Evolutionary conservation across 2,113 vertebrate genomes (phyloP).

Genomic region (Deroptyus accipitrinus): DNA sequence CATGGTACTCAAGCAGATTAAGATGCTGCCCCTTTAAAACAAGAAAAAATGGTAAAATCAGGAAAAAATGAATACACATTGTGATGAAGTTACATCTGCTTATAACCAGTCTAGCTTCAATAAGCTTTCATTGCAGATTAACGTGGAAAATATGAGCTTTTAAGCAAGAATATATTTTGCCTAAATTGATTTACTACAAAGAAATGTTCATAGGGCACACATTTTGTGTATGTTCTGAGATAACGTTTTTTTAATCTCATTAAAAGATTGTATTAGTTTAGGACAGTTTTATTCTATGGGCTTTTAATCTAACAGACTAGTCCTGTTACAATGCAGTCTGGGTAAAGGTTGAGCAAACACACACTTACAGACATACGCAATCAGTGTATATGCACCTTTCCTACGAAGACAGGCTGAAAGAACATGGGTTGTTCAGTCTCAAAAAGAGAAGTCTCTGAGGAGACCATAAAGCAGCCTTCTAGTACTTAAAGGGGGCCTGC

Average conservation of each 20-base stretch:
- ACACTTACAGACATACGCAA: background rate
- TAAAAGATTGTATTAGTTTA: background rate
- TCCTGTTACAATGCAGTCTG: background rate
- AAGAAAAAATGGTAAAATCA: background rate
- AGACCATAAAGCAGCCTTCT: background rate
- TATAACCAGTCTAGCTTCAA: background rate
- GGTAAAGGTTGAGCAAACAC: background rate
- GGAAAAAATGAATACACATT: background rate
- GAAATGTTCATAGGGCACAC: background rate
- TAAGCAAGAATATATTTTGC: background rate
- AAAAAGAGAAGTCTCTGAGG: background rate
- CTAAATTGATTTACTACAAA: background rate
- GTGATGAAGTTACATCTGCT: background rate
- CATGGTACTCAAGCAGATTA: slow-evolving; percentile 58
- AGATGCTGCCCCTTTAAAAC: slow-evolving; percentile 64
- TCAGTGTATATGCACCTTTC: background rate
- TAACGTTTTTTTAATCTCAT: background rate
- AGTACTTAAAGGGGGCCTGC: background rate
- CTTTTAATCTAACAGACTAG: background rate
- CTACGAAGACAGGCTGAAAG: background rate
- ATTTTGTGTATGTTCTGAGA: background rate
- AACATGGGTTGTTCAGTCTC: background rate
- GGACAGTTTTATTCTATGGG: background rate
- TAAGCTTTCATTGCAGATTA: background rate
- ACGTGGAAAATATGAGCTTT: background rate